These are phyloP conservation scores for Stichodactyla helianthus DNA, from an alignment of 64 coral and sea anemone genomes.

Conservation along the genomic window DNA sequence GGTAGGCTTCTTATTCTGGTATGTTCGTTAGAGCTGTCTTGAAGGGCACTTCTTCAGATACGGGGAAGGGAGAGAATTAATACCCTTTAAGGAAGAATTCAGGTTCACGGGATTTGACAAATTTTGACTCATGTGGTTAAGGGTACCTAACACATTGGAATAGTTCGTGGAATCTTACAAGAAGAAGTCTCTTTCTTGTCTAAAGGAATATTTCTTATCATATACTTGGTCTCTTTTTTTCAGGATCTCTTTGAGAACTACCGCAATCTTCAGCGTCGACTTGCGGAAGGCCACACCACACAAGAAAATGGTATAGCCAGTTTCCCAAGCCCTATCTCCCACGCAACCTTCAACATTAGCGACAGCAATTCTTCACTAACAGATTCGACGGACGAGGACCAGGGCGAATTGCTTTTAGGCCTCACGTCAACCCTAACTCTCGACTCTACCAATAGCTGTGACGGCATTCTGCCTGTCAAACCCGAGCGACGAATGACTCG, in stretches of 20 bases:
- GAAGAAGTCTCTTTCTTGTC: too few species aligned
- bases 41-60: too few species aligned
- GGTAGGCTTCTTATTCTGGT: not conserved
- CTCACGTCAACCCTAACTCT: not conserved
- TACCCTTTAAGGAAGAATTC: too few species aligned
- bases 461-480: not conserved
- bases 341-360: not conserved
- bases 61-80: too few species aligned
- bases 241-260: constrained; percentile 38
- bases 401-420: constrained; percentile 1
- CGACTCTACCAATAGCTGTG: not conserved
- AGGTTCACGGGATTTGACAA: too few species aligned
- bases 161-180: too few species aligned
- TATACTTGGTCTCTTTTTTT: not conserved
- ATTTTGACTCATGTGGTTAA: too few species aligned
- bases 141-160: too few species aligned
- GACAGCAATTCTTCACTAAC: not conserved
- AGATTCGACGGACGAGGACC: not conserved
- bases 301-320: not conserved
- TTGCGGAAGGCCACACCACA: constrained; percentile 46
- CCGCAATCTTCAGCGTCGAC: constrained; percentile 9
- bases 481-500: constrained; percentile 64
- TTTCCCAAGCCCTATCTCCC: not conserved
- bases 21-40: not conserved
- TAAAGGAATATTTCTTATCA: too few species aligned